Evolutionary conservation across 2,888 invertebrate genomes (phyloP), one percentile per base, ranked within the genome.

Genomic region (Brassicogethes aeneus): DNA sequence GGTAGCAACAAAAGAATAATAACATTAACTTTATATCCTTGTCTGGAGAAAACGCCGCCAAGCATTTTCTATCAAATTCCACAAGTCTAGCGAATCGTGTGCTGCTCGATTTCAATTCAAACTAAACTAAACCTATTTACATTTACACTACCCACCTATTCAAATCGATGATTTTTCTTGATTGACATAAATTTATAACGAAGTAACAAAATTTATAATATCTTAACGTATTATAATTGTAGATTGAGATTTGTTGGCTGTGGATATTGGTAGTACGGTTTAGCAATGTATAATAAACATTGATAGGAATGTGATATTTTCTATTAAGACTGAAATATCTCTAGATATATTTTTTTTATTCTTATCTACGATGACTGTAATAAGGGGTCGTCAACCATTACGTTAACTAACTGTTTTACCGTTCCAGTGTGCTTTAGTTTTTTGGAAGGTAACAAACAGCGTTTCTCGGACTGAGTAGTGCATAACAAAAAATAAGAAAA

Each of bases 301-400:
- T 60, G 60, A 56, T 60, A 56, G 59, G 61, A 60, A 65, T 70
- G 71, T 70, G 71, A 71, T 71, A 71, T 70, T 69, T 69, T 68
- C 68, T 67, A 66, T 65, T 45, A 68, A 71, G 71, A 71, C 71
- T 71, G 71, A 71, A 66, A 65, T 63, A 64, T 50, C 53, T 46
- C 45, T 63, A 62, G 59, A 61, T 65, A 64, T 65, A 62, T 65
- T 65, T 64, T 59, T 63, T 64, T 60, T 60, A 60, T 39, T 41
- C 15, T 37, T 41, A 36, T 30, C 34, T 41, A 35, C 36, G 29
- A 36, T 41, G 37, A 37, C 33, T 31, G 37, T 36, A 15, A 34
- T 34, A 13, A 17, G 15, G 17, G 15, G 30, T 37, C 16, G 16
- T 32, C 10, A 39, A 39, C 34, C 37, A 36, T 39, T 41, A 44